Base-by-base conservation (phyloP, 2,113 vertebrate species). In the Pycnonotus jocosus region DNA sequence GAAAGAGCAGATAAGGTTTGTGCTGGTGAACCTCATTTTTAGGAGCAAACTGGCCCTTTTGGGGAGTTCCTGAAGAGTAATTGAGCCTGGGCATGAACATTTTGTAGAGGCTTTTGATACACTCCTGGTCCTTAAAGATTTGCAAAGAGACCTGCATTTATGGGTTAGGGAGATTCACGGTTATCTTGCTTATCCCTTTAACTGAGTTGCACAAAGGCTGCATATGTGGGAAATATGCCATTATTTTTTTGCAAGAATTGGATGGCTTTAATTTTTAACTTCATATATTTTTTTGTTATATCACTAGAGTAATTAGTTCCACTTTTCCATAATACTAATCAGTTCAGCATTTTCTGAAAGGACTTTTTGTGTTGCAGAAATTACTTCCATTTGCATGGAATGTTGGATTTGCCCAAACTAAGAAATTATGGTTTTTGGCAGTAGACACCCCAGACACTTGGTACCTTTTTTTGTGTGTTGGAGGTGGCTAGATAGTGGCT, bases 261-360 rank as follows among this genome's bases (percentile, higher is more conserved):
- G 33, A 87, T 76, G n/a, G 10, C n/a, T 72, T 82, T 81, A 47
- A 57, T 80, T 85, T 85, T 53, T 84, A 27, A 19, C 6, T 25
- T 68, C 15, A 19, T 48, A 24, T 48, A 64, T 66, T 69, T 70
- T 71, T 76, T 80, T 37, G 48, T 65, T 80, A 4, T 86, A 88
- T 94, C 68, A 68, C 79, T 66, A 8, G 16, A 88, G 54, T 65
- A 90, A 90, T 88, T 93, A 78, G 58, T 88, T 95, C n/a, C 68
- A 64, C 87, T 97, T 94, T 83, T 83, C 42, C 33, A 8, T 61
- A 88, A 58, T 70, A 62, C 54, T 91, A 73, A 94, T 88, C 50
- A 58, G 42, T 91, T 88, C 79, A 86, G 62, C 11, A 9, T 94
- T 95, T 93, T 91, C 90, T 90, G 74, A 88, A 91, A 80, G 74